Evolutionary conservation across 1,140 invertebrate genomes (phyloP), one percentile per base, ranked within the genome.

Genomic region (Tribolium castaneum): DNA sequence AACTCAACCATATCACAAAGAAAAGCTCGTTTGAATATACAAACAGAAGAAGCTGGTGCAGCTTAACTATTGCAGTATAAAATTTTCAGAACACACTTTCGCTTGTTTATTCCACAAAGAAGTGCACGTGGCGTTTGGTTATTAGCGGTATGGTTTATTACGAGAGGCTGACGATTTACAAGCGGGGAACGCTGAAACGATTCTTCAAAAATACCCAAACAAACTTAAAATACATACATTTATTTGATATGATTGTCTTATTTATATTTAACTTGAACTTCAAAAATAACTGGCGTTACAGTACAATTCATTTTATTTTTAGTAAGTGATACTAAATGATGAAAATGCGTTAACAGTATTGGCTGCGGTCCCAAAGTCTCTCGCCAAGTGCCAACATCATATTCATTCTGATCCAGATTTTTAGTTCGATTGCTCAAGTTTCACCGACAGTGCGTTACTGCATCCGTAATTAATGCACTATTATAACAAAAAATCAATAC

Each of bases 91-190:
- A 59, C 25, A 59, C 54, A 59, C 54, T 59, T 59, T 59, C 54
- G 54, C 54, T n/a, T 59, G 54, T 59, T 59, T 59, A 59, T 22
- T 59, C 54, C 16, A 22, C 54, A 59, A 59, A 59, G 54, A 59
- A 59, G 19, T 59, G 54, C 19, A 59, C 10, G 54, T n/a, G 16
- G 54, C 54, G 54, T 59, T 59, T 59, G 16, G 54, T 59, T 59
- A 25, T 59, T 59, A 25, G 14, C 54, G 54, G 54, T 45, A 45
- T 59, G 25, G 25, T 30, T 30, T 30, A 30, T 30, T 30, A 30
- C 25, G 7, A 59, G 54, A 59, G 54, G 5, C n/a, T 22, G 14
- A 59, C 14, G 16, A 9, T 10, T 45, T 45, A 59, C 22, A 16
- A 9, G 0, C 14, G 7, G n/a, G 49, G 2, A 50, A 1, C 10